A percentile compares a stretch with the other conserved stretches of the same genome.
These are phyloP conservation scores for Aythya baeri DNA, from an alignment of 2,113 vertebrate genomes.

Conservation along the genomic window DNA sequence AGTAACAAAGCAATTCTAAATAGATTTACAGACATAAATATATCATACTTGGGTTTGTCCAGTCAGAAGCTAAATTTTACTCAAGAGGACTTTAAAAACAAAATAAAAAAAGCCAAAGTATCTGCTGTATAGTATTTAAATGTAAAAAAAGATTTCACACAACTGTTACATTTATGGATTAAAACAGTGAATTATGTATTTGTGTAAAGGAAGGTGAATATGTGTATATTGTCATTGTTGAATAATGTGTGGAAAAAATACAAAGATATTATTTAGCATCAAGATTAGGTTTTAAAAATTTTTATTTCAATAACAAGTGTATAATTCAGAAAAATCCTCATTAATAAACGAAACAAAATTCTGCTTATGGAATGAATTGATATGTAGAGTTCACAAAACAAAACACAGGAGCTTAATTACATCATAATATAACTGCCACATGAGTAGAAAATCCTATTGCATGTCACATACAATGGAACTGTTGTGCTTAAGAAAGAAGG, in stretches of 20 bases:
- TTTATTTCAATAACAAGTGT: neutral
- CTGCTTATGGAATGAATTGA: neutral
- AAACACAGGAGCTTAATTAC: neutral
- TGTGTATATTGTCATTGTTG: neutral
- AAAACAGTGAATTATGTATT: neutral
- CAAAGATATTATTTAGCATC: neutral
- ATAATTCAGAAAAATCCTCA: neutral
- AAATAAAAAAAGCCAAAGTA: neutral
- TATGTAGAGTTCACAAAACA: neutral
- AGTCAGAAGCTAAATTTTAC: neutral
- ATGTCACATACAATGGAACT: neutral
- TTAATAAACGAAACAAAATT: neutral
- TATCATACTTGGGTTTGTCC: neutral
- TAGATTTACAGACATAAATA: neutral
- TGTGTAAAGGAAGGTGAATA: neutral
- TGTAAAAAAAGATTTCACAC: neutral
- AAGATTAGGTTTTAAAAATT: neutral
- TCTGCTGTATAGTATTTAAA: neutral
- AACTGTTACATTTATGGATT: neutral
- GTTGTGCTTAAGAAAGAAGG: neutral
- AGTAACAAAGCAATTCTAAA: neutral
- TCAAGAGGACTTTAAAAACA: neutral
- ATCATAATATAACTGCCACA: neutral
- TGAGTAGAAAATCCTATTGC: neutral
- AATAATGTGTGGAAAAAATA: neutral